These are phyloP conservation scores for Talpa occidentalis DNA, from an alignment of 2,113 vertebrate species.

Conservation along the genomic window DNA sequence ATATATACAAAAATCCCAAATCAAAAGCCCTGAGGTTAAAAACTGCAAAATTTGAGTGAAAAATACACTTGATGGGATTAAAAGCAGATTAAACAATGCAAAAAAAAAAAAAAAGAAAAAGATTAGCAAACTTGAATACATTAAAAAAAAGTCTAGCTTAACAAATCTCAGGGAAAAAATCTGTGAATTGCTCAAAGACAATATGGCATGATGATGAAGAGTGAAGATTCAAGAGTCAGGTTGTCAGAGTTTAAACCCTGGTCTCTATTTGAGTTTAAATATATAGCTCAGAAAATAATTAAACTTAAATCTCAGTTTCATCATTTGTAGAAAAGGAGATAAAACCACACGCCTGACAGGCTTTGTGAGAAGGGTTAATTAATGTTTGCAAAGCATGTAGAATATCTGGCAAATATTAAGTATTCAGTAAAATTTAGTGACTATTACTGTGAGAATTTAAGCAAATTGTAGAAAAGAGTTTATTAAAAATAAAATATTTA, in stretches of 20 bases:
- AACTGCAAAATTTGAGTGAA: not conserved
- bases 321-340: not conserved
- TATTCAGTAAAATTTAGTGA: not conserved
- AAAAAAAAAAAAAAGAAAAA: not conserved
- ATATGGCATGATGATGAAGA: not conserved
- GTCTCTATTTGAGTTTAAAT: not conserved
- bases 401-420: not conserved
- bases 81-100: not conserved
- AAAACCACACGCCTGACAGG: not conserved
- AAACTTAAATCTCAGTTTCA: conserved; percentile 17
- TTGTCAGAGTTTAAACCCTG: not conserved
- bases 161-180: not conserved
- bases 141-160: not conserved
- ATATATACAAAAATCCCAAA: not conserved
- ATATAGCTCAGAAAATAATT: not conserved
- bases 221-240: not conserved
- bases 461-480: not conserved
- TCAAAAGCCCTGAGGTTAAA: not conserved
- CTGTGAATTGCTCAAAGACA: not conserved
- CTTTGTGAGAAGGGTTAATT: not conserved
- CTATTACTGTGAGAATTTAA: not conserved
- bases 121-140: not conserved
- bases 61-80: not conserved
- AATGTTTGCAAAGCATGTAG: not conserved
- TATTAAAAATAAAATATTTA: not conserved